A percentile compares a stretch with the other conserved stretches of the same genome.
Evolutionary conservation across 1,140 invertebrate genomes (phyloP).

Genomic region (Pachyrhynchus sulphureomaculatus): DNA sequence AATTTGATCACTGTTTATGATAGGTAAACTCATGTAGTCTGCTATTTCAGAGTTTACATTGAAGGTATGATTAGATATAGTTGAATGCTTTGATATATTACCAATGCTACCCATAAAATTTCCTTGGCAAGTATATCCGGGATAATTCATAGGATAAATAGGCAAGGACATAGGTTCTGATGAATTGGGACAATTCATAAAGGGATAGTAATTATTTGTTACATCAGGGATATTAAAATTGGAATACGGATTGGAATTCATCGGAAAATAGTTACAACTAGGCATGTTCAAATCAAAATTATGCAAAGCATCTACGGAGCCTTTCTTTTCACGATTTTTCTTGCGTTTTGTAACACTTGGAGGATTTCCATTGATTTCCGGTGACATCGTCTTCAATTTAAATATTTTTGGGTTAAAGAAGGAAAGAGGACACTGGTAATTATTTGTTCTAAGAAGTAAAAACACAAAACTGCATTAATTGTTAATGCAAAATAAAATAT

Average conservation of each 20-base stretch:
- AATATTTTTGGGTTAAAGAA: neutral
- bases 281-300: slow-evolving; percentile 40
- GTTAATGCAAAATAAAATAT: too few relatives aligned
- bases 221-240: slow-evolving; percentile 39
- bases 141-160: slow-evolving; percentile 48
- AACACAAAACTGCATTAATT: too few relatives aligned
- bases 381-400: slow-evolving; percentile 41
- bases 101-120: slow-evolving; percentile 45
- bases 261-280: slow-evolving; percentile 51
- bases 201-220: slow-evolving; percentile 50
- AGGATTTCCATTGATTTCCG: slow-evolving; percentile 48
- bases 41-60: slow-evolving; percentile 43
- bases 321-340: slow-evolving; percentile 47
- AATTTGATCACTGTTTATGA: slow-evolving; percentile 43
- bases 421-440: too few relatives aligned
- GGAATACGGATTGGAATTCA: slow-evolving; percentile 55
- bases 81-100: slow-evolving; percentile 31
- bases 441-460: too few relatives aligned
- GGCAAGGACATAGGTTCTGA: slow-evolving; percentile 59
- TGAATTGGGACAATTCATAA: slow-evolving; percentile 49
- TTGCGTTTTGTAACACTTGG: slow-evolving; percentile 46
- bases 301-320: slow-evolving; percentile 26
- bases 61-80: slow-evolving; percentile 26
- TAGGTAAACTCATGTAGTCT: slow-evolving; percentile 56
- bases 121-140: slow-evolving; percentile 36